A percentile compares a stretch with the other conserved stretches of the same genome.
Evolutionary conservation across 37 sponge, comb jelly and placozoan genomes (phyloP).

Genomic region (Axinella damicornis): DNA sequence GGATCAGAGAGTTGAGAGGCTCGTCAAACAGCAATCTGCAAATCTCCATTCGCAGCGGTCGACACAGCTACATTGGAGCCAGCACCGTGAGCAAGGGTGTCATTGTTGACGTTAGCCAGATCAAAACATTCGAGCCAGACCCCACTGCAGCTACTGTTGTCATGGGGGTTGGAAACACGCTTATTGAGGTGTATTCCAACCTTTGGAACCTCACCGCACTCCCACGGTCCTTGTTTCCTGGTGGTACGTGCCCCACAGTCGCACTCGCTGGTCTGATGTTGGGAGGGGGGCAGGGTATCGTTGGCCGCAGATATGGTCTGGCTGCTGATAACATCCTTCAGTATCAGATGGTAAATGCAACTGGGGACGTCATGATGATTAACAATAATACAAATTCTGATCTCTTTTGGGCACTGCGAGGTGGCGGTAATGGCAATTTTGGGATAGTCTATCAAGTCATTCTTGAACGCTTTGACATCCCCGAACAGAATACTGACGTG

Average conservation of each 20-base stretch:
- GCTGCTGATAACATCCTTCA: background rate
- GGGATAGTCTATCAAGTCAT: background rate
- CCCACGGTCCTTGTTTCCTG: background rate
- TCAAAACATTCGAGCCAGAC: background rate
- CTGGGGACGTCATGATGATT: background rate
- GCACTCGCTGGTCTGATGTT: background rate
- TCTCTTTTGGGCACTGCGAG: constrained; percentile 1
- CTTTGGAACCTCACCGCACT: constrained; percentile 1
- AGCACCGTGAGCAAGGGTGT: constrained; percentile 1
- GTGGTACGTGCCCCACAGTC: background rate
- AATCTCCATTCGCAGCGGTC: background rate
- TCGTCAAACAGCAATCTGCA: background rate
- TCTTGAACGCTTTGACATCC: background rate
- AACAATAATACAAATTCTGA: background rate
- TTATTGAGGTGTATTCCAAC: background rate
- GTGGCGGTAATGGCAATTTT: constrained; percentile 6
- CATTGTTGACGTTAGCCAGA: background rate
- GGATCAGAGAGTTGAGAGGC: background rate
- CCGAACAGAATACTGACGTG: background rate
- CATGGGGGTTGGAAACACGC: constrained; percentile 7
- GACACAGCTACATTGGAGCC: constrained; percentile 4
- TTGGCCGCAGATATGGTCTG: background rate
- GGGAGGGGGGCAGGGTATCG: background rate
- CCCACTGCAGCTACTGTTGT: background rate
- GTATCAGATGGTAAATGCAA: background rate